Base-by-base conservation (phyloP, 1,140 invertebrate genomes). In the Drosophila sproati region DNA sequence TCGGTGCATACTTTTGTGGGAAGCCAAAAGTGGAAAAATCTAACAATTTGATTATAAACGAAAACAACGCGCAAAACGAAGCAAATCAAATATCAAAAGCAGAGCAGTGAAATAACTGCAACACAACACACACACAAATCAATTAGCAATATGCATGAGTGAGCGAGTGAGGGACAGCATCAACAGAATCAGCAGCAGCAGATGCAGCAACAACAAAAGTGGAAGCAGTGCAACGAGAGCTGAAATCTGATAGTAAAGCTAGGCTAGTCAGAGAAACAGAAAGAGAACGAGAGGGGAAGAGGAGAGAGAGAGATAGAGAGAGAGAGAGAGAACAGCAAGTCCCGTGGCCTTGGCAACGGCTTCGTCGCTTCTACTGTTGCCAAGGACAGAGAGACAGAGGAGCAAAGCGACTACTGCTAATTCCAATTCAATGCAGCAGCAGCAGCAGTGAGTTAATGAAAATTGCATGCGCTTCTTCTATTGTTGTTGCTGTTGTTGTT, bases 51-150 rank as follows among this genome's bases (percentile, higher is more conserved):
- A 87, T 87, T 87, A 88, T 88, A 71, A 75, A 79, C 71, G 64
- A 73, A 57, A 76, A 52, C 54, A 73, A 43, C 61, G 41, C 55
- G 31, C 70, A 43, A 39, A 69, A 73, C 60, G 73, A 72, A 79
- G 73, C 69, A 88, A 88, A 87, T 87, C 83, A 88, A 87, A 87
- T 77, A 87, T 83, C 83, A 82, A 61, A 67, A 35, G 57, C 62
- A 34, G 51, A 56, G 28, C 20, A 32, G 34, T 3, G 20, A 12
- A 50, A 34, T 41, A 60, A 4, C 37, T 45, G 12, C 34, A 55
- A 3, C n/a, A 7, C 34, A 12, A 7, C 54, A 31, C 1, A 37
- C 20, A 20, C 20, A 43, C 39, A 43, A 43, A 56, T 29, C 20
- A 10, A 35, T 10, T 41, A 56, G 20, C 37, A 43, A 57, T 32